A percentile compares a stretch with the other conserved stretches of the same genome.
Evolutionary conservation across 2,888 invertebrate genomes (phyloP).

Genomic region (Dione juno): DNA sequence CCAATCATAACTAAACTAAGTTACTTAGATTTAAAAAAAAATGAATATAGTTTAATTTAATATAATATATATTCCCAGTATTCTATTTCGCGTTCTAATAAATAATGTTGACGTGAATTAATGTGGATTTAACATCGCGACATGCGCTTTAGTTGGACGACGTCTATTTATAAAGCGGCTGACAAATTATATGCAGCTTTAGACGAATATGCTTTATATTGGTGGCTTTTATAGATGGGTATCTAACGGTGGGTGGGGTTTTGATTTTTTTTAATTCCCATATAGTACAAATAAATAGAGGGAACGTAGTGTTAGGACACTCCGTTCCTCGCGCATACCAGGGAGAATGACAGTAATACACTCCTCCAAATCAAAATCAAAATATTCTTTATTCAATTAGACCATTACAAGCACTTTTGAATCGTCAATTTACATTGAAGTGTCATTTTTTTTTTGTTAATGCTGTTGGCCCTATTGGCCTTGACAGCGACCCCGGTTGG

Average conservation of each 20-base stretch:
- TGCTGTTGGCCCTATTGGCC: too few species aligned
- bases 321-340: too few species aligned
- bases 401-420: too few species aligned
- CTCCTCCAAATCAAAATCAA: too few species aligned
- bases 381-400: too few species aligned
- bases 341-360: too few species aligned
- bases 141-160: constrained; percentile 45
- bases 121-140: constrained; percentile 75
- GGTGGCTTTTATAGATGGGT: neutral
- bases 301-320: too few species aligned
- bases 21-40: neutral
- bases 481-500: too few species aligned
- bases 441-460: too few species aligned
- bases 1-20: too few species aligned
- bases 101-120: constrained; percentile 72
- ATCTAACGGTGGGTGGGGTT: neutral
- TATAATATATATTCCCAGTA: constrained; percentile 45
- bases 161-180: constrained; percentile 14
- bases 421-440: too few species aligned
- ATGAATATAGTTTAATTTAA: neutral
- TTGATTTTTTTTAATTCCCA: neutral
- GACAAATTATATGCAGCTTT: constrained; percentile 12
- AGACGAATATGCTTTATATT: constrained; percentile 12
- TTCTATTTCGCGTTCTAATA: constrained; percentile 57
- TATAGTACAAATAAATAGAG: too few species aligned